Conservation (phyloP, 2,113 vertebrate genomes). For the Thomomys bottae region DNA sequence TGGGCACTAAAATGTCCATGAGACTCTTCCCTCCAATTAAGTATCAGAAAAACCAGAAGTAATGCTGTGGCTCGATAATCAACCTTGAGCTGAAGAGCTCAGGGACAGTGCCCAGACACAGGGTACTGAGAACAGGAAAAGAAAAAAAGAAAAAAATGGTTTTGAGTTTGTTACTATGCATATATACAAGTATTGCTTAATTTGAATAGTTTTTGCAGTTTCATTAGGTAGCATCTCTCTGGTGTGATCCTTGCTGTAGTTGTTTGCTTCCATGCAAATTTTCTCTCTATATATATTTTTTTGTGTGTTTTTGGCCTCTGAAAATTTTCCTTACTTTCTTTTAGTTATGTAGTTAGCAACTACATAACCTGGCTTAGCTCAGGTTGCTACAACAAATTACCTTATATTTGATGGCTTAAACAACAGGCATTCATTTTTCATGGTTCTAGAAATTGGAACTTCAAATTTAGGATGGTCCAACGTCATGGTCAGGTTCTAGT, state of each 20-base stretch:
- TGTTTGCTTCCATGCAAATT: slow-evolving; percentile 16
- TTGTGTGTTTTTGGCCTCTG: not conserved
- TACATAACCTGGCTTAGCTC: not conserved
- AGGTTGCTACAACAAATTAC: not conserved
- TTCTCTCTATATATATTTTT: not conserved
- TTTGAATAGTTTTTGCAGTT: not conserved
- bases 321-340: slow-evolving; percentile 5
- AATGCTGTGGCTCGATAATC: too few relatives aligned
- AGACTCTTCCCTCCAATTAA: too few relatives aligned
- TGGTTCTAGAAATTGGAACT: not conserved
- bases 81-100: too few relatives aligned
- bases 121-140: too few relatives aligned
- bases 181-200: slow-evolving; percentile 28
- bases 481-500: not conserved
- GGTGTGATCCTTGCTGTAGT: not conserved
- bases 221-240: not conserved
- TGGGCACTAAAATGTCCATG: too few relatives aligned
- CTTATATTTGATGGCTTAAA: not conserved
- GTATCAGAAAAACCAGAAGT: too few relatives aligned
- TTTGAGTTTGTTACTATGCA: slow-evolving; percentile 18
- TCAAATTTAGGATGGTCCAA: not conserved
- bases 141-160: too few relatives aligned
- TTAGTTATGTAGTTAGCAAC: not conserved
- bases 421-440: not conserved
- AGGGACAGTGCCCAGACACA: too few relatives aligned